Evolutionary conservation across 2,797 vertebrate genomes (phyloP), one percentile per base, ranked within the genome.

Genomic region (Cynopterus sphinx): DNA sequence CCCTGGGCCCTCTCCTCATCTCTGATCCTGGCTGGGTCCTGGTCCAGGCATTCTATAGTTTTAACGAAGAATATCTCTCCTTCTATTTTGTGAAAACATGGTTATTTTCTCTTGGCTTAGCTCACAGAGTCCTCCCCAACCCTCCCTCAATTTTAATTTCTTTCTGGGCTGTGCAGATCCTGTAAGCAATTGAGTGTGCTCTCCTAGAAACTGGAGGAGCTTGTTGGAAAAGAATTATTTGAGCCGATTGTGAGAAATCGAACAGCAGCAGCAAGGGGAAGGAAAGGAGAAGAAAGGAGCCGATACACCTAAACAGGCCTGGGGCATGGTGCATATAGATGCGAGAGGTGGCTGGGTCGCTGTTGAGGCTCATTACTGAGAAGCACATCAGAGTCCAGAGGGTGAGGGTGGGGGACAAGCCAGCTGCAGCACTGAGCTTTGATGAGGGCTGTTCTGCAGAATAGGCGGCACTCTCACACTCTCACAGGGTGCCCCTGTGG

Each of bases 131-230:
- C 70, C 63, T 77, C 43, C 81, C 75, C n/a, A 39, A 3, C 36
- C 85, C 73, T 39, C 46, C 26, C 26, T 83, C 24, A 36, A 13
- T 88, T 96, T 95, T 94, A 91, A 91, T 96, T 94, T 89, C 82
- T 84, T 90, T 81, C 65, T 92, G 41, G 41, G 31, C 94, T 90
- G 71, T 87, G 67, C 31, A 0, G 68, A 65, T 87, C 67, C 94
- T 70, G 65, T 70, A 51, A 95, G 87, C 74, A 92, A 71, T 63
- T 41, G 16, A 93, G 74, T 84, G 79, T 0, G 9, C 90, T 68
- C 61, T 81, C 90, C 95, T 94, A 94, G 84, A 98, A 97, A 95
- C 90, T 57, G 41, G 89, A 91, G 83, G 77, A 93, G 31, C 89
- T 86, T 9, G 1, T 41, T 95, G 79, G 65, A 91, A 79, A 94